Base-by-base conservation (phyloP, 37 sponge, comb jelly and placozoan species). In the Tethya wilhelma region DNA sequence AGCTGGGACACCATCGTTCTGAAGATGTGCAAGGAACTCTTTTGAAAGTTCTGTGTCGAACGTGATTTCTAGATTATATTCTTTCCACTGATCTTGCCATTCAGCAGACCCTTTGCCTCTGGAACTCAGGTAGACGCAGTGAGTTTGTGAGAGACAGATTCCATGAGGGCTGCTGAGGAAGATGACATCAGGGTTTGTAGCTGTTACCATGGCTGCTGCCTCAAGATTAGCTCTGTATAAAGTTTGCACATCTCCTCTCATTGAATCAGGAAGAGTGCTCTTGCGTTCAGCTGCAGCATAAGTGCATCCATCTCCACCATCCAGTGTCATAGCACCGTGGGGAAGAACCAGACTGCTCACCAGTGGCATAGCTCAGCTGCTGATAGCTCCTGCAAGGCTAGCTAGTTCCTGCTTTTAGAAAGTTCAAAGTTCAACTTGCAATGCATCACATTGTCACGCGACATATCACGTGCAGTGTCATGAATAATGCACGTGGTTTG, bases 141-240 rank as follows among this genome's bases (percentile, higher is more conserved):
- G 32, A 22, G 53, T 1, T 38, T 84, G 49, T 23, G 71, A 59
- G 32, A 84, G 56, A 42, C 70, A 77, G 4, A 84, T 58, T 28
- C 85, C 85, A 39, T 84, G 85, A 2, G 85, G 78, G 8, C 78
- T 84, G 77, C 71, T 84, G n/a, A 84, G 64, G 43, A 84, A 70
- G 59, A 84, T 76, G 30, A 84, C 43, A 56, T 84, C 85, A 40
- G 85, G 85, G 2, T 68, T 77, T 3, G 78, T 70, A 0, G 40
- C 1, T 37, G 55, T 74, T 62, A 69, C 71, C n/a, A 84, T 68
- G 57, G 76, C 77, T 29, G 77, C 85, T 4, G 85, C 85, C 23
- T 49, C 69, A 2, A n/a, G 32, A 33, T 44, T 68, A 5, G 78
- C 69, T 49, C 25, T 53, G 62, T 32, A 84, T 42, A 84, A 56